Base-by-base conservation (phyloP, 2,888 invertebrate genomes). In the Leptinotarsa juncta region DNA sequence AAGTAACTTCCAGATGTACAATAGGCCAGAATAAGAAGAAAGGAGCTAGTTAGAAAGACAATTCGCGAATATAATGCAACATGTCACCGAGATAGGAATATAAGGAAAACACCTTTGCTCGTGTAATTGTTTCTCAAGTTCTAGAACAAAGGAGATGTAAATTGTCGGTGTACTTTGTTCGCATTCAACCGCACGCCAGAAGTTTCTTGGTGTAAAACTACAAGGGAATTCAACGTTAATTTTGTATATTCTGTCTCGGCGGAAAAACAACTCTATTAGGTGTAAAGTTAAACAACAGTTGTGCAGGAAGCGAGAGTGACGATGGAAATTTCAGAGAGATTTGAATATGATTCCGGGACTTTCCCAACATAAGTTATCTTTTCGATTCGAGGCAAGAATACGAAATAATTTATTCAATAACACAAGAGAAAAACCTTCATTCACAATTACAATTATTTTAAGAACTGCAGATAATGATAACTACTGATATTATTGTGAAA, bases 11-110 rank as follows among this genome's bases (percentile, higher is more conserved):
- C 16, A 68, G 53, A 55, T 23, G 23, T 57, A 69, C 57, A 69
- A 69, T 69, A 57, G 69, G 57, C 69, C 53, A 48, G 69, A 42
- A 32, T 16, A 15, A 15, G 69, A 57, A 72, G 66, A 60, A 67
- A 67, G 66, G 55, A 72, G 67, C 72, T 68, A 62, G 72, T 72
- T 72, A 68, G 67, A 50, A 60, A 67, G 60, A 71, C 71, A 74
- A 74, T 71, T 71, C 62, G 50, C 32, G 67, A 72, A 77, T 77
- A 84, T 84, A 85, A 85, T 85, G 81, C 83, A 82, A 83, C 82
- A 81, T 84, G 85, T 85, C 85, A 84, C 78, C 53, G 75, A 75
- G 74, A 77, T 77, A 76, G 75, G 76, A 78, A 62, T 78, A 77
- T 78, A 67, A 73, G 55, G 78, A 80, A 81, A 81, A 81, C 80